Base-by-base conservation (phyloP, 2,113 vertebrate genomes). In the Phylloscopus whistleri region DNA sequence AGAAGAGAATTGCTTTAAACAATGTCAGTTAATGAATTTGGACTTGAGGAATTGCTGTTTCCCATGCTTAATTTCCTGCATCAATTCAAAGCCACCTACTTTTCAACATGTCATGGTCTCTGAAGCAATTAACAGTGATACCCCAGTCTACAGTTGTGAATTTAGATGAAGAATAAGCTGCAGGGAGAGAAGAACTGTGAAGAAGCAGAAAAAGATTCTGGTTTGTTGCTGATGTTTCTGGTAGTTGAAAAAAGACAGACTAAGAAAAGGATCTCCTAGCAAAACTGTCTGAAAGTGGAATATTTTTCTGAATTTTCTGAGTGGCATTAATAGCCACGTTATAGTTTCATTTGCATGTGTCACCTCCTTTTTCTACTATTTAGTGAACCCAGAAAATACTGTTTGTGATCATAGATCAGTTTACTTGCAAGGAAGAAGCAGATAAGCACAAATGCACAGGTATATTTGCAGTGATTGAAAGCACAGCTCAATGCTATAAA, bases 41-140 rank as follows among this genome's bases (percentile, higher is more conserved):
- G 79, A 88, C 78, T 88, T 85, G 33, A 95, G 79, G 75, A 94
- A 69, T 74, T 88, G 55, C 51, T 77, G 35, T 85, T 95, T 85
- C 83, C 92, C 63, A 49, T 39, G 35, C 51, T 68, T 96, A 93
- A 94, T 96, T 95, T 96, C 33, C 68, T 90, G 60, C 55, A 80
- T 88, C 72, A 83, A 19, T 93, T 95, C 92, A 95, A 91, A 90
- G 48, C 58, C 89, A 78, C 58, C 73, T 94, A 78, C 59, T 95
- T 94, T 83, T 79, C 83, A 64, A 91, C 31, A 7, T 88, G 73
- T 91, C 39, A 23, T 10, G 14, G 59, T 94, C 85, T 96, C 90
- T 88, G 75, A 95, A 88, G 92, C 82, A 96, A 95, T 84, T 96
- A 95, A 88, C 3, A 10, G 55, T 85, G 78, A 79, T 91, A 69